Evolutionary conservation across 2,797 vertebrate species (phyloP).

Genomic region (Rhinogobio ventralis): DNA sequence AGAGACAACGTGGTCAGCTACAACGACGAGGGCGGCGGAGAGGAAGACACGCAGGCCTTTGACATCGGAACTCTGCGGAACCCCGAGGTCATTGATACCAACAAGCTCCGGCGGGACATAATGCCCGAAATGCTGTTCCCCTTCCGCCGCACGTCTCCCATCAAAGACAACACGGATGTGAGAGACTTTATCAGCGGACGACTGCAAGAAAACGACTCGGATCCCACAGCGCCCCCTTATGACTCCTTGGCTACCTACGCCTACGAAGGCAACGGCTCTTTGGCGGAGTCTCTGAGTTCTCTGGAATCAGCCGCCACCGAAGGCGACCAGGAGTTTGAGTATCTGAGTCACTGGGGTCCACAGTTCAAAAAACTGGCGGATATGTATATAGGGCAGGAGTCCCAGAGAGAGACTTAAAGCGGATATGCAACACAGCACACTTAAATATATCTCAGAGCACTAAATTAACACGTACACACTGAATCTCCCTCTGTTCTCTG

Average conservation of each 20-base stretch:
- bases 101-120: conserved; percentile 94
- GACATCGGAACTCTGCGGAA: conserved; percentile 97
- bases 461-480: conserved; percentile 47
- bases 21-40: conserved; percentile 96
- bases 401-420: conserved; percentile 86
- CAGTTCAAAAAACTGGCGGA: conserved; percentile 96
- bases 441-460: conserved; percentile 53
- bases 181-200: conserved; percentile 95
- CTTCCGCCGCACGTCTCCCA: conserved; percentile 90
- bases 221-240: conserved; percentile 93
- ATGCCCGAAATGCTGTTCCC: conserved; percentile 92
- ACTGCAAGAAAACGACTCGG: conserved; percentile 92
- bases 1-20: conserved; percentile 99
- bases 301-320: conserved; percentile 91
- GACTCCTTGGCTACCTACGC: conserved; percentile 98
- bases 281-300: conserved; percentile 95
- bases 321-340: conserved; percentile 96
- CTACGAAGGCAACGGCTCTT: conserved; percentile 92
- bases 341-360: conserved; percentile 96
- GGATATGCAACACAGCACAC: conserved; percentile 52
- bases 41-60: conserved; percentile 99
- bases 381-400: conserved; percentile 95
- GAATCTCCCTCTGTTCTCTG: conserved; percentile 43
- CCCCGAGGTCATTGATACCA: conserved; percentile 92
- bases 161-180: conserved; percentile 92